phyloP scores from a whole-genome alignment of 2,113 vertebrate genomes.

The Datnioides undecimradiatus region DNA sequence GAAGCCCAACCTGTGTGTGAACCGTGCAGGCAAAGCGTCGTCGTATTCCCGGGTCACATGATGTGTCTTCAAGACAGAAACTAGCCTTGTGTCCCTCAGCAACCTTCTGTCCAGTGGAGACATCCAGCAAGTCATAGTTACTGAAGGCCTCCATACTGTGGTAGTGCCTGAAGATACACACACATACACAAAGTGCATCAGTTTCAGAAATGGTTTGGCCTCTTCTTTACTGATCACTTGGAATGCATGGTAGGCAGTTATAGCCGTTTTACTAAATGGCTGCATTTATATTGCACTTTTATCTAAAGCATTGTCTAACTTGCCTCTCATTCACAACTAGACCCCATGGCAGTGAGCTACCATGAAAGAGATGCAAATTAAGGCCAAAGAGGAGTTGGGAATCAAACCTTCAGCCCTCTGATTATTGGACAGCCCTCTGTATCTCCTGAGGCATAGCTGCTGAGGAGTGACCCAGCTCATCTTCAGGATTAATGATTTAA shows the following conservation, averaged over 20 bases:
- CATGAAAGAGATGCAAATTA: no score
- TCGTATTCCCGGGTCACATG: constrained; percentile 82
- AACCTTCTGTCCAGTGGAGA: constrained; percentile 78
- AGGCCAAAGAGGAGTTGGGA: not conserved
- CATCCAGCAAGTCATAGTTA: constrained; percentile 85
- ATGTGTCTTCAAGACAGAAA: constrained; percentile 89
- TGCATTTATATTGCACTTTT: constrained; percentile 1
- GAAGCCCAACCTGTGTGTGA: constrained; percentile 85
- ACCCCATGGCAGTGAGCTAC: not conserved
- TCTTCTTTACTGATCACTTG: not conserved
- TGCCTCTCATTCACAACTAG: not conserved
- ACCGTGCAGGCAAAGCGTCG: constrained; percentile 87
- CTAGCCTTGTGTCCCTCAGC: constrained; percentile 89
- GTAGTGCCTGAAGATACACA: constrained; percentile 78
- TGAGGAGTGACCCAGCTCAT: no score
- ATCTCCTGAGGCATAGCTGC: no score
- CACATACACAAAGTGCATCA: not conserved
- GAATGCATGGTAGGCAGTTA: not conserved
- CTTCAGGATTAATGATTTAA: no score
- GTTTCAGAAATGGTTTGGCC: not conserved
- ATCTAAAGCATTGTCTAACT: not conserved
- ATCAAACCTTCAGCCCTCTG: not conserved
- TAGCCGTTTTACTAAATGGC: not conserved
- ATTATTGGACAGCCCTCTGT: no score
- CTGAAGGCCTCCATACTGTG: constrained; percentile 90